A percentile compares a stretch with the other conserved stretches of the same genome.
These are phyloP conservation scores for Linurgus olivaceus DNA, from an alignment of 2,797 vertebrate species.

Conservation along the genomic window DNA sequence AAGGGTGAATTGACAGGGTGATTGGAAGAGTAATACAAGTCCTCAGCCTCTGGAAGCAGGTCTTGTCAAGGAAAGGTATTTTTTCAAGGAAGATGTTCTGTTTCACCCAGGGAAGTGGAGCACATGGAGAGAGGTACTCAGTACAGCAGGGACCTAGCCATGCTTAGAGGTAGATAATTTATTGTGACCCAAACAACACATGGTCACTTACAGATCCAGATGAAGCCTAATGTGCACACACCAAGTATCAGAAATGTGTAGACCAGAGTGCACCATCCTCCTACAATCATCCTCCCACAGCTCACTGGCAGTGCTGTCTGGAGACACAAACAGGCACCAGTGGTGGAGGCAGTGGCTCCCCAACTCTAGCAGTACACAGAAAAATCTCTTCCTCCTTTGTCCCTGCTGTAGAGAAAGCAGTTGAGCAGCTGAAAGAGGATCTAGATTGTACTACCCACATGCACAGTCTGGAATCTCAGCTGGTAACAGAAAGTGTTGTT, in stretches of 20 bases:
- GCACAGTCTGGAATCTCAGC: accelerated
- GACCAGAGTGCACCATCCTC: background rate
- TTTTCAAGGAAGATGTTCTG: background rate
- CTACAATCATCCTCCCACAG: background rate
- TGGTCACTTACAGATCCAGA: background rate
- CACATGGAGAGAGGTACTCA: background rate
- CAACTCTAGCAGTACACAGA: background rate
- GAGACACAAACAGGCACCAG: background rate
- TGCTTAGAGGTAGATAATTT: background rate
- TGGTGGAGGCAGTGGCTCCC: background rate
- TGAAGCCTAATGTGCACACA: background rate
- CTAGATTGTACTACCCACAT: background rate
- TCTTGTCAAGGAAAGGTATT: background rate
- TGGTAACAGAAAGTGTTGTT: accelerated
- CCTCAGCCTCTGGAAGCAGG: background rate
- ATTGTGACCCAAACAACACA: background rate
- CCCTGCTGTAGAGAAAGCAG: background rate
- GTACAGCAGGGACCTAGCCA: background rate
- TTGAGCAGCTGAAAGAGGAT: background rate
- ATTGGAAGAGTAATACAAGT: background rate
- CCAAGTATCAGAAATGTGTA: background rate
- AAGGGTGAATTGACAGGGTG: background rate
- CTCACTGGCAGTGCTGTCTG: background rate
- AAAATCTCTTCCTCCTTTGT: background rate
- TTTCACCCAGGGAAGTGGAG: background rate